A percentile compares a stretch with the other conserved stretches of the same genome.
Conservation (phyloP, 2,888 invertebrate species). For the Callimorpha dominula region DNA sequence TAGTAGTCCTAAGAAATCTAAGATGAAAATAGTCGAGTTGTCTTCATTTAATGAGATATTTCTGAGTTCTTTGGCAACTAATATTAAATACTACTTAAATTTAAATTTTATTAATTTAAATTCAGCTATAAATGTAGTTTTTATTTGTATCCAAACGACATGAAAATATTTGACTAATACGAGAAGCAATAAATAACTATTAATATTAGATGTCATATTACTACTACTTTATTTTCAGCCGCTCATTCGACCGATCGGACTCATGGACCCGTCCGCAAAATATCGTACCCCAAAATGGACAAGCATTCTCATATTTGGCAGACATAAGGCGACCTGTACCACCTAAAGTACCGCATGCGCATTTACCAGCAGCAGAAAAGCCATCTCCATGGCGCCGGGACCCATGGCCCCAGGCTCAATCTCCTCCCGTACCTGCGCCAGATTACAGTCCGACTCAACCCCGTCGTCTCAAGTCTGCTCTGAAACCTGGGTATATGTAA, state of each 20-base stretch:
- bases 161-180: not conserved
- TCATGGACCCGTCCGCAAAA: conserved; percentile 66
- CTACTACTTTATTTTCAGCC: conserved; percentile 32
- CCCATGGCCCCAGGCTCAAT: conserved; percentile 48
- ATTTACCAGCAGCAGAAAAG: conserved; percentile 35
- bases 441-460: conserved; percentile 73
- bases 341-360: conserved; percentile 42
- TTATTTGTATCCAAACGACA: too few species aligned
- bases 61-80: too few species aligned
- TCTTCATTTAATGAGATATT: too few species aligned
- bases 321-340: conserved; percentile 60
- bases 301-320: conserved; percentile 75
- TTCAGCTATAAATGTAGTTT: too few species aligned
- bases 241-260: conserved; percentile 65
- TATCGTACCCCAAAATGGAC: conserved; percentile 33
- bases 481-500: conserved; percentile 70
- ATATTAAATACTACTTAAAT: too few species aligned
- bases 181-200: not conserved
- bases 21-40: too few species aligned
- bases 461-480: conserved; percentile 74
- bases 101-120: too few species aligned
- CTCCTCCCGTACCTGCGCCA: conserved; percentile 68
- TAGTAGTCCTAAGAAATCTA: too few species aligned
- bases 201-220: not conserved
- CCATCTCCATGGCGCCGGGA: conserved; percentile 57